Evolutionary conservation across 1,140 invertebrate genomes (phyloP), one percentile per base, ranked within the genome.

Genomic region (Drosophila subpulchrella): DNA sequence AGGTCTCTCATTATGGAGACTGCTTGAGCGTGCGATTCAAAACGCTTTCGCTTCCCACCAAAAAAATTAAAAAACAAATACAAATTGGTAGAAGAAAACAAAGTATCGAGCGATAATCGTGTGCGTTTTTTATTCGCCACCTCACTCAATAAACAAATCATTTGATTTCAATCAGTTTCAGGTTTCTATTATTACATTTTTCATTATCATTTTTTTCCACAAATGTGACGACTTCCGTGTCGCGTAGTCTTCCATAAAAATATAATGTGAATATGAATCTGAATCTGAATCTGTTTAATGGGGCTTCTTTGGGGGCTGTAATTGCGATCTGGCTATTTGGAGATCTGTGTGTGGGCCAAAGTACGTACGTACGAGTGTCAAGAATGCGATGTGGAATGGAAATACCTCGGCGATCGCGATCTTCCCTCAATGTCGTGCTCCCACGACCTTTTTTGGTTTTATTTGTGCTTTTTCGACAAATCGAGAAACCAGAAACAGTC

Each of bases 11-110:
- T 83, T 80, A 84, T 56, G 78, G 60, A 48, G 42, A 73, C 56
- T 72, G 75, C 48, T 78, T 82, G 75, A 79, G 80, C 81, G 81
- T 84, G 81, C 66, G 76, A 84, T 85, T 85, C 58, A 53, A 63
- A 84, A 74, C 81, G 81, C 81, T 85, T 85, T 84, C 77, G 81
- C 81, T 84, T 68, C 72, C 81, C 67, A 62, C 42, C 46, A 57
- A 59, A 50, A 60, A 42, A n/a, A 55, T 58, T n/a, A 20, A 50
- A 58, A 48, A 51, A 58, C 17, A 47, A 8, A 17, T 6, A 34
- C 24, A 38, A 59, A 39, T 39, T 5, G 36, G 17, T 1, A 46
- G 32, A 51, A 70, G 66, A 48, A 30, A 66, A 67, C 66, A 32
- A 34, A 54, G 17, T 60, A 47, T 38, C 13, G 15, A 68, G 36